Conservation (phyloP, 2,888 invertebrate genomes). For the Hirtodrosophila alboralis region DNA sequence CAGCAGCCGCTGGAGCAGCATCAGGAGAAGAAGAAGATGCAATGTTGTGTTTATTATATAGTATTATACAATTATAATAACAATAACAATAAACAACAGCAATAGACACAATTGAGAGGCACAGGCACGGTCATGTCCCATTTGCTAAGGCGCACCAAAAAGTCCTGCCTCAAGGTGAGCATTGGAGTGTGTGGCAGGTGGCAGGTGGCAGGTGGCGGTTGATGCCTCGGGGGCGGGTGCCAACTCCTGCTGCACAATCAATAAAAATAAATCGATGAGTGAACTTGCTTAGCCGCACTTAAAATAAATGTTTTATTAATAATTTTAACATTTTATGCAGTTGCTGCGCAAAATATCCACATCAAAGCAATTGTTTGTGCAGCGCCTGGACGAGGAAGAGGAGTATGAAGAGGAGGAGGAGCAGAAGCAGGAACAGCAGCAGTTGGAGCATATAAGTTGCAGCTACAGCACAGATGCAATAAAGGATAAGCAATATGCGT, state of each 20-base stretch:
- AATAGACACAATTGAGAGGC: constrained; percentile 14
- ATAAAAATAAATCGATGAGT: constrained; percentile 67
- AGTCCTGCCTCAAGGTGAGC: constrained; percentile 83
- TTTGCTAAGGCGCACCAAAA: constrained; percentile 83
- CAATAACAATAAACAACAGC: constrained; percentile 18
- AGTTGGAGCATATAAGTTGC: constrained; percentile 27
- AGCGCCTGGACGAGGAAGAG: constrained; percentile 80
- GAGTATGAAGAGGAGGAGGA: constrained; percentile 56
- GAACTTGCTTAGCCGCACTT: constrained; percentile 6
- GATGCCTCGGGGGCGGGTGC: no score
- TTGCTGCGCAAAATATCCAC: constrained; percentile 81
- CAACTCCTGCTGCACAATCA: constrained; percentile 43
- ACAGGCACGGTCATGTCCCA: constrained; percentile 76
- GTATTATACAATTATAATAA: constrained; percentile 15
- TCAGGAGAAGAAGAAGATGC: constrained; percentile 24
- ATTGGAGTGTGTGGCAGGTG: not conserved
- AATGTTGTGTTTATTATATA: constrained; percentile 18
- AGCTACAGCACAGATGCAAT: constrained; percentile 23
- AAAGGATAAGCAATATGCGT: constrained; percentile 42
- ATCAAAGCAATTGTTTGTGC: constrained; percentile 75
- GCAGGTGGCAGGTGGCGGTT: constrained; percentile 1
- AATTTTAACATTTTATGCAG: constrained; percentile 52
- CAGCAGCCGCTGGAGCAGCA: constrained; percentile 51
- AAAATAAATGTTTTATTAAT: no score
- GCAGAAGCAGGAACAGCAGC: constrained; percentile 21